phyloP scores from a whole-genome alignment of 2,797 vertebrate genomes.

The Ficedula albicollis region DNA sequence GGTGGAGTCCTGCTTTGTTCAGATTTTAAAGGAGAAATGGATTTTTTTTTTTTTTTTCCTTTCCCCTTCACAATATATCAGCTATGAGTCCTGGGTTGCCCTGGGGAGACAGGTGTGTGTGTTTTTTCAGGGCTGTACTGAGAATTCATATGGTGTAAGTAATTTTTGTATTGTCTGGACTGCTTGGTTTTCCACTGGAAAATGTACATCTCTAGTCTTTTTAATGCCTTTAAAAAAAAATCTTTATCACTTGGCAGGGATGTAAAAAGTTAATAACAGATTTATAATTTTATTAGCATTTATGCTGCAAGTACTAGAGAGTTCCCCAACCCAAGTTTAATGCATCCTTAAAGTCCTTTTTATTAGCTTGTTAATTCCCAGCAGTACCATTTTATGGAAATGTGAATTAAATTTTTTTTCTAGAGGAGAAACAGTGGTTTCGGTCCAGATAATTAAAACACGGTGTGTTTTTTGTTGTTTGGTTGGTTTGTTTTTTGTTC shows the following conservation, averaged over 20 bases:
- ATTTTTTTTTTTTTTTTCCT: neutral
- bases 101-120: neutral
- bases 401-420: neutral
- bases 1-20: neutral
- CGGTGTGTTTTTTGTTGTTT: neutral
- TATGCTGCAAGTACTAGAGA: slow-evolving; percentile 69
- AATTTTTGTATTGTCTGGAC: neutral
- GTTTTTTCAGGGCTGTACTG: neutral
- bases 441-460: neutral
- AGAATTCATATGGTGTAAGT: neutral
- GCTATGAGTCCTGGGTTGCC: neutral
- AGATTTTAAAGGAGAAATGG: neutral
- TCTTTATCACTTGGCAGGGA: slow-evolving; percentile 64
- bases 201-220: slow-evolving; percentile 7
- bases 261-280: slow-evolving; percentile 77
- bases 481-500: rapidly evolving
- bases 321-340: slow-evolving; percentile 73
- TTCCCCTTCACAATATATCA: neutral
- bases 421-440: slow-evolving; percentile 6
- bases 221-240: neutral
- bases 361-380: slow-evolving; percentile 75
- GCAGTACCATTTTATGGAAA: slow-evolving; percentile 61
- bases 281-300: slow-evolving; percentile 81
- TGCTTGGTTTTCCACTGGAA: neutral
- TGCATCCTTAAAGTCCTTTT: slow-evolving; percentile 72